Base-by-base conservation (phyloP, 35 echinoderm and acorn worm genomes). In the Lytechinus pictus region DNA sequence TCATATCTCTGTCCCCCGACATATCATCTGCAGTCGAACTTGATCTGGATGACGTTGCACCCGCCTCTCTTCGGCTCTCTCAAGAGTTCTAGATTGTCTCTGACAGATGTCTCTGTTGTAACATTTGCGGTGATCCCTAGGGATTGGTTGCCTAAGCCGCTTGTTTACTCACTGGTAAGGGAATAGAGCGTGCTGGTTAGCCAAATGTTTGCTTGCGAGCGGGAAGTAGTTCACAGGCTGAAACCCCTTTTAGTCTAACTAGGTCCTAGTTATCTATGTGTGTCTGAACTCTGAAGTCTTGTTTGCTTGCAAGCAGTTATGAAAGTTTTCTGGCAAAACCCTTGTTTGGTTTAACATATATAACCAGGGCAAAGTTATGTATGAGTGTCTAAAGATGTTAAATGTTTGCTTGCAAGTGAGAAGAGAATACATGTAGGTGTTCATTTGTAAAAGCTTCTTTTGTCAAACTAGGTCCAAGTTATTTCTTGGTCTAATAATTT, bases 101-200 rank as follows among this genome's bases (percentile, higher is more conserved):
- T 90, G 88, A 90, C 88, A 90, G 88, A 90, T 90, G 88, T 90
- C 88, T 90, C 88, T 90, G 11, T 90, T 54, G 28, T 54, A 90
- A 27, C 88, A 90, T 90, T 54, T 54, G 16, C 88, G 14, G 88
- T 90, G 29, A 90, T 90, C 88, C 88, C 88, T 6, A 8, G 88
- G 88, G 88, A 54, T 90, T 90, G 88, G 88, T 54, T 90, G 29
- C 88, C 52, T 90, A 90, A 90, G 88, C 88, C 28, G 52, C 16
- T 54, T 90, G 88, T 90, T 90, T 90, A 90, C 88, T 44, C 88
- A 52, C 88, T 90, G 27, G 88, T 44, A 52, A 90, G 28, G 29
- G 88, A 90, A 90, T 90, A 28, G 16, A 79, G 66, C 52, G 88
- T 10, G 52, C 88, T 24, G n/a, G 27, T 33, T 90, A 90, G 88